phyloP scores from a whole-genome alignment of 1,140 invertebrate species.

The Pantala flavescens region DNA sequence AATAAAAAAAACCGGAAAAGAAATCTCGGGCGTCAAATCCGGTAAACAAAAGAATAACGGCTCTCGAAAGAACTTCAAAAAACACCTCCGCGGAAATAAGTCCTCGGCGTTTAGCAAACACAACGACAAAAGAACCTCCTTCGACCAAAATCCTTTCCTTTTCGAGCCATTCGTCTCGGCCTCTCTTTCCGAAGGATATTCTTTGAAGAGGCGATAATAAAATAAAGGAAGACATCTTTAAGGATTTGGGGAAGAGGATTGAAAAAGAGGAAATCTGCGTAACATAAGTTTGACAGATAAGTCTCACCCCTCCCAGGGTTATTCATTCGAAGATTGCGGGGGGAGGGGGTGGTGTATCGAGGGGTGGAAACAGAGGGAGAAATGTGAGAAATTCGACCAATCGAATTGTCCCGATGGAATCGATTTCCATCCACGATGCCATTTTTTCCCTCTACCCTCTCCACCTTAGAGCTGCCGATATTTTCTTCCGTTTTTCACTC shows the following conservation, averaged over 20 bases:
- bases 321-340: neutral
- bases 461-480: neutral
- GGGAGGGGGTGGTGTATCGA: neutral
- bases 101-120: too few relatives aligned
- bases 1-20: too few relatives aligned
- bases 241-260: neutral
- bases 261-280: neutral
- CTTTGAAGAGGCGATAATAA: neutral
- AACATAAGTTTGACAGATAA: slow-evolving; percentile 8
- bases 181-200: too few relatives aligned
- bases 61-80: too few relatives aligned
- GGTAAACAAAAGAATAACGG: too few relatives aligned
- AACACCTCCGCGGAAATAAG: too few relatives aligned
- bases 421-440: neutral
- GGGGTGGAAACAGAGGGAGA: neutral
- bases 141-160: too few relatives aligned
- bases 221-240: neutral
- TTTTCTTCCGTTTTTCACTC: neutral
- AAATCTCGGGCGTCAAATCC: too few relatives aligned
- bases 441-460: neutral
- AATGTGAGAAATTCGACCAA: slow-evolving; percentile 9
- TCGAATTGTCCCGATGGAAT: slow-evolving; percentile 4
- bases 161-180: too few relatives aligned
- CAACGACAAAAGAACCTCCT: too few relatives aligned
- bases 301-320: neutral